Evolutionary conservation across 2,888 invertebrate genomes (phyloP), one percentile per base, ranked within the genome.

Genomic region (Operophtera brumata): DNA sequence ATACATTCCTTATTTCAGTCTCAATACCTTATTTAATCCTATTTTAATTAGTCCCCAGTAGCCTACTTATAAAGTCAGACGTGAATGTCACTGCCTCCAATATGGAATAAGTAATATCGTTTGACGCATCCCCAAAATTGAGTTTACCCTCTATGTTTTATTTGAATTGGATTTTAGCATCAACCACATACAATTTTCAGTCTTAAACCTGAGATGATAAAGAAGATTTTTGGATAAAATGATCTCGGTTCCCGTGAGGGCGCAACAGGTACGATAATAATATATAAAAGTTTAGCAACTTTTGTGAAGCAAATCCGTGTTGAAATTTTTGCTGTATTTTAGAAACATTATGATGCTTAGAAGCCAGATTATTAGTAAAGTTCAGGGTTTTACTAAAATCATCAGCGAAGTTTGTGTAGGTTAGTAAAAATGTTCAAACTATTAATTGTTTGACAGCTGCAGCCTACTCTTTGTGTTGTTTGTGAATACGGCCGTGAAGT

Each of bases 61-160:
- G 52, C 62, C 54, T 57, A 54, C 56, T 64, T 65, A 55, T 58
- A 67, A 66, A 68, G 59, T 64, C 54, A 57, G 43, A 65, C 60
- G 54, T 65, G 30, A 36, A 40, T 42, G 61, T 55, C 52, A 53
- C 54, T 51, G 61, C 55, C 59, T 52, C 53, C 54, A 60, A 47
- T 66, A 67, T 66, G 65, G 20, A 20, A 20, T 20, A 65, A 49
- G 64, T 75, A 73, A 74, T 74, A 73, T 64, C 63, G 67, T 71
- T 74, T 70, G 73, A 73, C 75, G 71, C 70, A 73, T 75, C 73
- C 64, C 42, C 64, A 54, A 75, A 78, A 78, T 77, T 77, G 73
- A 73, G 69, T 77, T 78, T 73, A 63, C 62, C 68, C 67, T 62
- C 69, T 69, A 70, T 71, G 70, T 73, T 75, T 72, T 67, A 67